Evolutionary conservation across 2,888 invertebrate species (phyloP).

Genomic region (Campoletis raptor): DNA sequence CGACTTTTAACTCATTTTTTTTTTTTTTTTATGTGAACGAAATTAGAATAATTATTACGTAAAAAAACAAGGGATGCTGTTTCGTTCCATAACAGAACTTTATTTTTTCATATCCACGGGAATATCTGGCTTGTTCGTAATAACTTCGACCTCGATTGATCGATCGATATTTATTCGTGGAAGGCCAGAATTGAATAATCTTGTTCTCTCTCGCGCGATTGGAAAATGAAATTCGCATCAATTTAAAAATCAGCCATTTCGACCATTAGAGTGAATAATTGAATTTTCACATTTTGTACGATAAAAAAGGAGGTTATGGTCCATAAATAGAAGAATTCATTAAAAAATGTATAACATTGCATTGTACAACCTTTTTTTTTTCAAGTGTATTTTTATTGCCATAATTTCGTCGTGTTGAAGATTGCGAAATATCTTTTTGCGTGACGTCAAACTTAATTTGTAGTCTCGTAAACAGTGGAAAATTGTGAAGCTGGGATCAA

Average conservation of each 20-base stretch:
- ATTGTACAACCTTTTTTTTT: neutral
- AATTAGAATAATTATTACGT: neutral
- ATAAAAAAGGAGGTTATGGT: neutral
- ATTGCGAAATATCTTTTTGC: neutral
- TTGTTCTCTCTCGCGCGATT: neutral
- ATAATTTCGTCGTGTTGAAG: neutral
- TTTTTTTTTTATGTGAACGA: neutral
- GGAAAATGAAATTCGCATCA: neutral
- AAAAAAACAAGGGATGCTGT: neutral
- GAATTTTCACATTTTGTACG: neutral
- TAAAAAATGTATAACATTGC: neutral
- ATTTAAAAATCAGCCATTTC: neutral
- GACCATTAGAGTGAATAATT: neutral
- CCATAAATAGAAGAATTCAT: neutral
- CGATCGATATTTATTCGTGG: constrained; percentile 22
- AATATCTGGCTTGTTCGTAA: constrained; percentile 1
- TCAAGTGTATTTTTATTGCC: neutral
- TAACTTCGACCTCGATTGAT: constrained; percentile 6
- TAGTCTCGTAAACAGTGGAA: neutral
- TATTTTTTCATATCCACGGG: neutral
- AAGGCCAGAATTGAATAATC: constrained; percentile 6
- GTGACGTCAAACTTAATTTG: neutral
- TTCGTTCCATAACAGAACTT: neutral
- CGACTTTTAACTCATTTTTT: neutral
- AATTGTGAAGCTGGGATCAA: neutral